Percentiles rank a stretch among this genome's conserved stretches.
These are phyloP conservation scores for Trachelus stipa DNA, from an alignment of 2,888 invertebrate genomes.

Conservation along the genomic window DNA sequence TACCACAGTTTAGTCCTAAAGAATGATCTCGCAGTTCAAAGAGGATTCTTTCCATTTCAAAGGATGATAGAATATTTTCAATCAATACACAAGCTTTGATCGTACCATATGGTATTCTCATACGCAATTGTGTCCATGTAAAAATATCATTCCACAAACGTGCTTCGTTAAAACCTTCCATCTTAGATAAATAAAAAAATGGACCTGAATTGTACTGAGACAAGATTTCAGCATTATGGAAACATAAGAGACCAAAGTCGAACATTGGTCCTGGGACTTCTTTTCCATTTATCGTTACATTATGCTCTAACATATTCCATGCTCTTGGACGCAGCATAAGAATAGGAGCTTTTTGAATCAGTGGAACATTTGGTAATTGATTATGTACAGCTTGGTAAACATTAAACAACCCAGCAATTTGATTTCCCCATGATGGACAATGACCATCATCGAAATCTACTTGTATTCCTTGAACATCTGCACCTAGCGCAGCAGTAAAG, in stretches of 20 bases:
- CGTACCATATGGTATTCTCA: slow-evolving; percentile 72
- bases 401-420: slow-evolving; percentile 74
- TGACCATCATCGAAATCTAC: slow-evolving; percentile 80
- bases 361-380: slow-evolving; percentile 68
- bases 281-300: slow-evolving; percentile 73
- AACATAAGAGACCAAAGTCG: slow-evolving; percentile 77
- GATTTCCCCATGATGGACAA: slow-evolving; percentile 79
- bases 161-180: slow-evolving; percentile 76
- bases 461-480: slow-evolving; percentile 73
- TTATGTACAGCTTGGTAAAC: slow-evolving; percentile 71
- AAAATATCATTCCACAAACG: slow-evolving; percentile 79
- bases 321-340: slow-evolving; percentile 78
- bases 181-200: slow-evolving; percentile 78
- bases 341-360: slow-evolving; percentile 71
- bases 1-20: slow-evolving; percentile 78
- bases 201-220: slow-evolving; percentile 73
- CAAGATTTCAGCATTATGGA: slow-evolving; percentile 72
- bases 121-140: slow-evolving; percentile 71
- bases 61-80: slow-evolving; percentile 77
- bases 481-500: slow-evolving; percentile 70
- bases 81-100: slow-evolving; percentile 80
- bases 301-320: slow-evolving; percentile 80
- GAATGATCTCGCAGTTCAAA: slow-evolving; percentile 76
- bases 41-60: slow-evolving; percentile 78
- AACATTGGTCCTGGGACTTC: slow-evolving; percentile 76